Evolutionary conservation across 2,113 vertebrate species (phyloP).

Genomic region (Dicentrarchus labrax): DNA sequence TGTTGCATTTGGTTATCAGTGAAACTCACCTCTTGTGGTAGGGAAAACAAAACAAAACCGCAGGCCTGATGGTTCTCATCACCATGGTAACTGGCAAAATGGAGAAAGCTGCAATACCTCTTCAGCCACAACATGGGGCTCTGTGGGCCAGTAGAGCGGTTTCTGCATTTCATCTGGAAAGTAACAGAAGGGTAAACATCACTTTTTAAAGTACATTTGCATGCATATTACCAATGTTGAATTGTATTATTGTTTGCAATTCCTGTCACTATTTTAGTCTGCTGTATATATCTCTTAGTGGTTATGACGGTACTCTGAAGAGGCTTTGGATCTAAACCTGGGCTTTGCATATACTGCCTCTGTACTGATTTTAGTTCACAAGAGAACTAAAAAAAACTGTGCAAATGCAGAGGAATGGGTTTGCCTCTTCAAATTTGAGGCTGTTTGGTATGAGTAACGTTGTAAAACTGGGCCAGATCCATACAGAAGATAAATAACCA

Average conservation of each 20-base stretch:
- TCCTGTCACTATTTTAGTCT: neutral
- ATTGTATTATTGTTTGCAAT: neutral
- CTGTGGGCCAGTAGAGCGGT: neutral
- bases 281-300: neutral
- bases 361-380: neutral
- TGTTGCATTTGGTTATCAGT: neutral
- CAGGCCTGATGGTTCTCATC: constrained; percentile 3
- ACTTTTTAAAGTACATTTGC: neutral
- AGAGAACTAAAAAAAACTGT: neutral
- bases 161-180: constrained; percentile 15
- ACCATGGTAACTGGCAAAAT: constrained; percentile 21
- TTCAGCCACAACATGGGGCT: neutral
- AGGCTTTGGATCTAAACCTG: neutral
- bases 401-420: neutral
- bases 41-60: neutral
- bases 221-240: neutral
- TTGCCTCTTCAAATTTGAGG: neutral
- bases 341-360: neutral
- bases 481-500: neutral
- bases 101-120: neutral
- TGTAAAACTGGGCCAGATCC: neutral
- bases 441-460: neutral
- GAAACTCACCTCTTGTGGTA: constrained; percentile 17
- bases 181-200: neutral
- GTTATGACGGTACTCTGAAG: neutral